A percentile compares a stretch with the other conserved stretches of the same genome.
phyloP scores from a whole-genome alignment of 2,797 vertebrate species.

The Sebastolobus altivelis region DNA sequence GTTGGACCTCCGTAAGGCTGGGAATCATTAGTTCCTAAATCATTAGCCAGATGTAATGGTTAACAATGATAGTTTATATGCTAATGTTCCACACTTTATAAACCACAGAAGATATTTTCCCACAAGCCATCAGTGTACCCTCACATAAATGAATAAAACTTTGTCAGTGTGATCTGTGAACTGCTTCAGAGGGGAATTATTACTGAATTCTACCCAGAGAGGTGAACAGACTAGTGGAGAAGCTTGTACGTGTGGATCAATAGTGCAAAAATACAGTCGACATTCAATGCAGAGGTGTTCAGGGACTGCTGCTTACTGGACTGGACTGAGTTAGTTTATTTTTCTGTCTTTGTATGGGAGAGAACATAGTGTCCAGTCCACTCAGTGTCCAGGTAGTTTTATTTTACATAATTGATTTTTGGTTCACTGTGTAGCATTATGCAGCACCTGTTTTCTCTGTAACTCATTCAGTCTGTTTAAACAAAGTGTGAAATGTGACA shows the following conservation, averaged over 20 bases:
- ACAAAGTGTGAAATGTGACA: not conserved
- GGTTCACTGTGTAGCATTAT: not conserved
- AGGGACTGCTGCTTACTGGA: constrained; percentile 34
- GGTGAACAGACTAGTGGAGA: constrained; percentile 7
- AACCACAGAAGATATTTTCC: not conserved
- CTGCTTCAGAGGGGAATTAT: not conserved
- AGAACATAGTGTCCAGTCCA: constrained; percentile 12
- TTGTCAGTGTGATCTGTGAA: not conserved
- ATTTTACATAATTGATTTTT: not conserved
- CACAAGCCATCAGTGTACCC: not conserved
- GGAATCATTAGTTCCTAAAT: constrained; percentile 30
- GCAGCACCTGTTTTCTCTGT: not conserved
- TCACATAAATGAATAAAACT: not conserved
- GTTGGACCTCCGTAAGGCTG: not conserved
- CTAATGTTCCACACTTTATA: not conserved
- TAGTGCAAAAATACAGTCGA: constrained; percentile 6
- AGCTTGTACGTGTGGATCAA: constrained; percentile 37
- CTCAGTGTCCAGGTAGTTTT: not conserved
- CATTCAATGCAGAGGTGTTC: constrained; percentile 5
- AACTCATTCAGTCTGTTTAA: not conserved
- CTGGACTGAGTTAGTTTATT: constrained; percentile 6
- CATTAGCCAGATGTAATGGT: constrained; percentile 17
- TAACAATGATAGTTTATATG: not conserved
- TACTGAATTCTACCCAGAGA: not conserved
- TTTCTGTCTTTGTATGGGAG: not conserved